Evolutionary conservation across 2,888 invertebrate species (phyloP), one percentile per base, ranked within the genome.

Genomic region (Oxyscelio sp.): DNA sequence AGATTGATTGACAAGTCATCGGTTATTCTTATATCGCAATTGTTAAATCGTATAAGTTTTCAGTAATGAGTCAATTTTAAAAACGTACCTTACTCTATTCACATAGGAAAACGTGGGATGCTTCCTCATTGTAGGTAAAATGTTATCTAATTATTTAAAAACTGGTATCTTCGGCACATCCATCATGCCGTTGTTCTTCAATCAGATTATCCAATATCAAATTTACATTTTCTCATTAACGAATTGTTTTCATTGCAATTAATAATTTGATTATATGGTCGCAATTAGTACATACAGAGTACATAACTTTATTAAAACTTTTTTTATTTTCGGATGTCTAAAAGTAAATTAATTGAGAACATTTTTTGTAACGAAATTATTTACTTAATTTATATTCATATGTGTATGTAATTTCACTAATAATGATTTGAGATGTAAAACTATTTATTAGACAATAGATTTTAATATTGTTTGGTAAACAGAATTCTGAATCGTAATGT

Each of bases 61-160:
- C 58, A 56, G 54, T n/a, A 31, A 19, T 21, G 24, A 43, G 21
- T 71, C 34, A 48, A 58, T 50, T 52, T 0, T n/a, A 24, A 58
- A 58, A 27, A 54, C 48, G 22, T 34, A 48, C n/a, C 24, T 70
- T 71, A 71, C 15, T 71, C 27, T 59, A 59, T 27, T 71, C 43
- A 43, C 13, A 11, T n/a, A 40, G 71, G 48, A 38, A 1, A 31
- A 58, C 4, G 8, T 11, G 50, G 59, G 71, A 59, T 24, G 50
- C 4, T 71, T 34, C 34, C 59, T 58, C 38, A 15, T 38, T 34
- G 56, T 71, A 40, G 27, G 27, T 54, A 52, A 52, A 27, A 27
- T 68, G 15, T 43, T 31, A 48, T 68, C 13, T 38, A 59, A 40
- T 34, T 71, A 34, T 50, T 71, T 70, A 5, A 38, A 22, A 45